Percentiles rank a stretch among this genome's conserved stretches.
Evolutionary conservation across 2,797 vertebrate genomes (phyloP).

Genomic region (Spheniscus humboldti): DNA sequence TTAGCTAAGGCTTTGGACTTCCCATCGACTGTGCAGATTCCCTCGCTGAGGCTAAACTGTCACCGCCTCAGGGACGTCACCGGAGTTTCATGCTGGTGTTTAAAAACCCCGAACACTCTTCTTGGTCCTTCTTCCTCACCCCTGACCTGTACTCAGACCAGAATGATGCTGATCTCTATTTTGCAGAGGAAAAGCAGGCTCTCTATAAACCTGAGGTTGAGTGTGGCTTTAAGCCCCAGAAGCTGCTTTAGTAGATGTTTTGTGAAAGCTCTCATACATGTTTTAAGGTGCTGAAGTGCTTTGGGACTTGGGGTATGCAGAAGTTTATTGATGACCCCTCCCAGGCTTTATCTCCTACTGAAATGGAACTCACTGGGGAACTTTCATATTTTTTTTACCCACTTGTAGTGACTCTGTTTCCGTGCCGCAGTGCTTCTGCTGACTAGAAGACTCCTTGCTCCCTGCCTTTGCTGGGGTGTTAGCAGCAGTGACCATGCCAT

Average conservation of each 20-base stretch:
- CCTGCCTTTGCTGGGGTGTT: background rate
- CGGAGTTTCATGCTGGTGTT: background rate
- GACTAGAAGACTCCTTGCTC: background rate
- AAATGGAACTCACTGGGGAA: background rate
- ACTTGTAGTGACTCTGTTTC: background rate
- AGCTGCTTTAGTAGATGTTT: background rate
- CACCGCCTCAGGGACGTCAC: accelerated
- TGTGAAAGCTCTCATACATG: background rate
- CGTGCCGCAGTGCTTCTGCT: background rate
- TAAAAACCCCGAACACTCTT: background rate
- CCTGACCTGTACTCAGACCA: background rate
- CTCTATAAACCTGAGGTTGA: background rate
- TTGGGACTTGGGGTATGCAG: background rate
- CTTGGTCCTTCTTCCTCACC: background rate
- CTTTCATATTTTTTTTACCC: background rate
- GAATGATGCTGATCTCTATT: background rate
- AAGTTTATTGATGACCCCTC: background rate
- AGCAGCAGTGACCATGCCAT: background rate
- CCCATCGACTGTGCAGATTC: background rate
- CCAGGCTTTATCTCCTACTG: background rate
- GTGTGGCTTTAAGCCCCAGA: background rate
- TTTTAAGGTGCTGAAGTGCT: background rate
- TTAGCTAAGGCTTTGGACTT: background rate
- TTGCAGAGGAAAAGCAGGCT: background rate
- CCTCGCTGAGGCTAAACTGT: background rate